Percentiles rank a stretch among this genome's conserved stretches.
Conservation (phyloP, 2,113 vertebrate species). For the Hiodon tergisus region DNA sequence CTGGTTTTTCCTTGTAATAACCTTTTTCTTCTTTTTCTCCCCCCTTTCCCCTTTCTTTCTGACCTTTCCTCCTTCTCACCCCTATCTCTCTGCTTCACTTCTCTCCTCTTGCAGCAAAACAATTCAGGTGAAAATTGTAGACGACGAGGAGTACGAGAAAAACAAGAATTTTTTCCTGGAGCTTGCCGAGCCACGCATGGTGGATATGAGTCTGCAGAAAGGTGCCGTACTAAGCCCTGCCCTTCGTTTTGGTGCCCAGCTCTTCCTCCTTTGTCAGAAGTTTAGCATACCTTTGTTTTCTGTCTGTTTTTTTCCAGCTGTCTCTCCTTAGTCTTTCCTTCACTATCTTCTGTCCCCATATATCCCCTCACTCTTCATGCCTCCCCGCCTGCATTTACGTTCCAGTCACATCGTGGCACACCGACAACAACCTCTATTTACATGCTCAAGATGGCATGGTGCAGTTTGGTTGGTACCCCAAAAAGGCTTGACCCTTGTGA, state of each 20-base stretch:
- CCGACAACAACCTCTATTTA: not conserved
- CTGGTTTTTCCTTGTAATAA: not conserved
- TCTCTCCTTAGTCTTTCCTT: slow-evolving; percentile 1
- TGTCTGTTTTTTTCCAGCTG: slow-evolving; percentile 40
- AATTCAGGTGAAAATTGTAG: slow-evolving; percentile 96
- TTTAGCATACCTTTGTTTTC: slow-evolving; percentile 24
- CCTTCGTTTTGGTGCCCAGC: slow-evolving; percentile 20
- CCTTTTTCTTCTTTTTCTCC: slow-evolving; percentile 49
- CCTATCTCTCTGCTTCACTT: slow-evolving; percentile 31
- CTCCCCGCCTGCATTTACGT: too few relatives aligned
- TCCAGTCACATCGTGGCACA: not conserved
- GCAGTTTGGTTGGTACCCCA: not conserved
- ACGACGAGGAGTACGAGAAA: slow-evolving; percentile 99
- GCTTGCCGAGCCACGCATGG: slow-evolving; percentile 89
- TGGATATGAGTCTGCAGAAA: slow-evolving; percentile 74
- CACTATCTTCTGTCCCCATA: not conserved
- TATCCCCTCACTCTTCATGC: too few relatives aligned
- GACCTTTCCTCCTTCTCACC: slow-evolving; percentile 25
- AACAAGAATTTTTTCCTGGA: slow-evolving; percentile 99
- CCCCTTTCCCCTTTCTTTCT: slow-evolving; percentile 41
- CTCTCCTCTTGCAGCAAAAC: slow-evolving; percentile 85
- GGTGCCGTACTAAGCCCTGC: slow-evolving; percentile 51
- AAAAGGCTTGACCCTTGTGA: not conserved
- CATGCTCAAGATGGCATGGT: not conserved
- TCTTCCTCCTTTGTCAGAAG: not conserved